Evolutionary conservation across 2,888 invertebrate genomes (phyloP).

Genomic region (Mimas tiliae): DNA sequence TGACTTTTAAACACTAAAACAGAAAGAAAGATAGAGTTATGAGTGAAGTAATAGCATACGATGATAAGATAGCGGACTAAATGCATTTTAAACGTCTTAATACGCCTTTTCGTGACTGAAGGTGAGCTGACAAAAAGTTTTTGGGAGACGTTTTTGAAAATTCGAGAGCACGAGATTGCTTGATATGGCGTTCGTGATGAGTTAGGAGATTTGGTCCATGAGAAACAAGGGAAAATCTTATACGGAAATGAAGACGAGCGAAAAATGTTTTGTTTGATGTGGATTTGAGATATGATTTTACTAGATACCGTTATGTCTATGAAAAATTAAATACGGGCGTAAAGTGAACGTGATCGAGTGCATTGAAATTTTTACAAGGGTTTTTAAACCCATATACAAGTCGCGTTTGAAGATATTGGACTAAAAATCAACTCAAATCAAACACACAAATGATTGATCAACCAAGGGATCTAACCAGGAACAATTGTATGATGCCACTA

Average conservation of each 20-base stretch:
- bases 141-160: constrained; percentile 71
- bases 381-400: too few species aligned
- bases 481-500: too few species aligned
- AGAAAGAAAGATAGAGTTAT: constrained; percentile 83
- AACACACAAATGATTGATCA: too few species aligned
- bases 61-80: constrained; percentile 82
- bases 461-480: too few species aligned
- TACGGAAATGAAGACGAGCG: constrained; percentile 51
- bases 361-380: too few species aligned
- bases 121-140: constrained; percentile 75
- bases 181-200: constrained; percentile 78
- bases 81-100: constrained; percentile 84
- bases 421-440: too few species aligned
- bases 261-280: constrained; percentile 25
- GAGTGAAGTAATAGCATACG: constrained; percentile 76
- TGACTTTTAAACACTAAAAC: constrained; percentile 95
- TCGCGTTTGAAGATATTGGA: too few species aligned
- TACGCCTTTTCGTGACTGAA: constrained; percentile 80
- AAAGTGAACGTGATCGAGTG: too few species aligned
- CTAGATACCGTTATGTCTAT: neutral
- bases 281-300: constrained; percentile 1
- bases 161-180: constrained; percentile 61
- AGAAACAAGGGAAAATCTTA: constrained; percentile 64
- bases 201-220: constrained; percentile 73
- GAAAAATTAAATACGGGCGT: neutral